phyloP scores from a whole-genome alignment of 2,797 vertebrate genomes.

The Phrynocephalus guinanensis region DNA sequence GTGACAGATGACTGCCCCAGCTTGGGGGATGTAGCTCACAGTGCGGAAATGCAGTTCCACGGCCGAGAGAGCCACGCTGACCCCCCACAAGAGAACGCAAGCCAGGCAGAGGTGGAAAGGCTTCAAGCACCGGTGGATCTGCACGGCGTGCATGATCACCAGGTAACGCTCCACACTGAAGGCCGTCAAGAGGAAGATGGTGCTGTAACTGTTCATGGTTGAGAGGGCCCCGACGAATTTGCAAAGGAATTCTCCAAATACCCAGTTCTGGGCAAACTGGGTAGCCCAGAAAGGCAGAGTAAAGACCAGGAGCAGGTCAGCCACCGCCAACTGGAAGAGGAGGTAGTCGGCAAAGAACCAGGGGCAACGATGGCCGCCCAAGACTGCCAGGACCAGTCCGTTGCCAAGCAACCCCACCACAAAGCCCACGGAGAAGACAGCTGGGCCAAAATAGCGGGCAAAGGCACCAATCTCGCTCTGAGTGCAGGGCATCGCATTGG shows the following conservation, averaged over 20 bases:
- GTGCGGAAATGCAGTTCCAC: constrained; percentile 79
- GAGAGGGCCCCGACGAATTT: constrained; percentile 83
- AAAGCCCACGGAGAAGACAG: constrained; percentile 55
- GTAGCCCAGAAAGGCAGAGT: constrained; percentile 65
- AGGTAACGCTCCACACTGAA: constrained; percentile 88
- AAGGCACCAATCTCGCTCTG: constrained; percentile 6
- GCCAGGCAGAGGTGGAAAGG: constrained; percentile 78
- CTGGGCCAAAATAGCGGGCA: not conserved
- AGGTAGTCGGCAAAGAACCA: constrained; percentile 62
- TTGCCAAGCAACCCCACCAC: constrained; percentile 70
- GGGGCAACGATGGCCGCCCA: constrained; percentile 37
- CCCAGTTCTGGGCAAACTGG: constrained; percentile 56
- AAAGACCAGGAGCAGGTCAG: constrained; percentile 65
- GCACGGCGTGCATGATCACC: constrained; percentile 83
- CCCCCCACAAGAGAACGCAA: constrained; percentile 79
- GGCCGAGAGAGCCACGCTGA: constrained; percentile 75
- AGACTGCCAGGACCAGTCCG: constrained; percentile 58
- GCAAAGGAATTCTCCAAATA: constrained; percentile 75
- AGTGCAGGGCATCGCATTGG: constrained; percentile 47
- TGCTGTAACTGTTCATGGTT: constrained; percentile 84
- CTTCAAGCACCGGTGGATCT: constrained; percentile 77
- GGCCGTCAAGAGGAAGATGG: constrained; percentile 85
- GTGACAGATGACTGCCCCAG: constrained; percentile 58
- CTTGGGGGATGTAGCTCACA: constrained; percentile 18
- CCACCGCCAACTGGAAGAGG: constrained; percentile 71